Conservation (phyloP, 2,113 vertebrate genomes). For the Malaclemys terrapin region DNA sequence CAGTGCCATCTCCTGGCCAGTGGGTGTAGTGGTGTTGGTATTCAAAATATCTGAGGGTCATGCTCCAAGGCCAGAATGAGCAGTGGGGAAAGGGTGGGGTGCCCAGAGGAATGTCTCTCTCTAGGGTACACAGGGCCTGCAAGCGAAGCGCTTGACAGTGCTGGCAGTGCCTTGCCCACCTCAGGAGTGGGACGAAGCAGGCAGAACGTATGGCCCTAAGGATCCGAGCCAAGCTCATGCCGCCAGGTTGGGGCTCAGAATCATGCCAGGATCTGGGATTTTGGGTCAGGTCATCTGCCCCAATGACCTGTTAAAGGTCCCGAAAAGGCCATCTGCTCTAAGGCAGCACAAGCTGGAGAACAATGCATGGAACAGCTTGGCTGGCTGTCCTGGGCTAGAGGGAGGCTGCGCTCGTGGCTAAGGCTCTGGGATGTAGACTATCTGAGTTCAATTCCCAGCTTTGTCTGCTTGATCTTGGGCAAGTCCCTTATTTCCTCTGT, state of each 20-base stretch:
- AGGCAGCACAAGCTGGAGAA: background rate
- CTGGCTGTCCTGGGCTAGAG: background rate
- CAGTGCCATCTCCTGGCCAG: background rate
- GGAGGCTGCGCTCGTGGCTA: background rate
- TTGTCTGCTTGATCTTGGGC: background rate
- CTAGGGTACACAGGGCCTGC: too few relatives aligned
- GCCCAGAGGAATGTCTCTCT: background rate
- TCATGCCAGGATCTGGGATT: background rate
- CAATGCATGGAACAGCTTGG: too few relatives aligned
- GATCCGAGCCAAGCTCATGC: background rate
- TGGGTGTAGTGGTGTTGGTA: background rate
- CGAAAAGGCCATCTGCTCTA: background rate
- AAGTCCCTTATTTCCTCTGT: background rate
- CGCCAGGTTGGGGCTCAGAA: background rate
- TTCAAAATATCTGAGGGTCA: too few relatives aligned
- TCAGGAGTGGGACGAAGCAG: background rate
- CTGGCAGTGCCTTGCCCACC: background rate
- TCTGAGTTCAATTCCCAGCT: background rate
- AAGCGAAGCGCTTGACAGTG: background rate
- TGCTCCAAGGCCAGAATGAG: too few relatives aligned
- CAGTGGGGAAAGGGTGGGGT: too few relatives aligned
- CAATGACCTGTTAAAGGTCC: background rate
- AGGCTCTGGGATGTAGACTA: background rate
- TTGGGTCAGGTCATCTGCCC: background rate
- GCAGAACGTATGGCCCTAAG: background rate